A percentile compares a stretch with the other conserved stretches of the same genome.
phyloP scores from a whole-genome alignment of 2,888 invertebrate species.

The Leptinotarsa juncta region DNA sequence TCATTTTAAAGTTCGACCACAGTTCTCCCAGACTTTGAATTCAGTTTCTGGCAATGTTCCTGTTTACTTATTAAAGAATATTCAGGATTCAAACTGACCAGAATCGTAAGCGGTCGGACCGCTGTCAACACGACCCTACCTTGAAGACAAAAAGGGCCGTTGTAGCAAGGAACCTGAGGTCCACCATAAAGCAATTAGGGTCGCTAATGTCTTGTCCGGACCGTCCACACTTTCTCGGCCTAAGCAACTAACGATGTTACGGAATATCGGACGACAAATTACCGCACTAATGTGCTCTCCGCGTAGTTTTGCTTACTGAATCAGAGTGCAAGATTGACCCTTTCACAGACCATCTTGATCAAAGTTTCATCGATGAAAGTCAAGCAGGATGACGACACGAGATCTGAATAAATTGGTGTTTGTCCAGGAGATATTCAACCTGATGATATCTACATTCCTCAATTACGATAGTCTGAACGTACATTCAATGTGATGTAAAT shows the following conservation, averaged over 20 bases:
- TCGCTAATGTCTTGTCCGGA: slow-evolving; percentile 65
- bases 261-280: slow-evolving; percentile 62
- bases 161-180: slow-evolving; percentile 39
- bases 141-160: slow-evolving; percentile 44
- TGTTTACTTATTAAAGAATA: slow-evolving; percentile 40
- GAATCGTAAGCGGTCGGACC: slow-evolving; percentile 47
- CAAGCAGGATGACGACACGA: not conserved
- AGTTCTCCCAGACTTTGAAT: not conserved
- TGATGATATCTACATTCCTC: too few species aligned
- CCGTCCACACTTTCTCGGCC: slow-evolving; percentile 60
- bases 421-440: too few species aligned
- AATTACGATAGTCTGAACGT: too few species aligned
- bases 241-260: slow-evolving; percentile 64
- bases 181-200: slow-evolving; percentile 63
- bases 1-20: too few species aligned
- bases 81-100: slow-evolving; percentile 29
- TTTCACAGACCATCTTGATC: not conserved
- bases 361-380: slow-evolving; percentile 3
- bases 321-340: slow-evolving; percentile 4
- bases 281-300: slow-evolving; percentile 62
- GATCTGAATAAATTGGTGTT: too few species aligned
- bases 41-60: not conserved
- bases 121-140: slow-evolving; percentile 49
- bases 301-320: slow-evolving; percentile 29
- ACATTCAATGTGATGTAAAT: too few species aligned